phyloP scores from a whole-genome alignment of 1,140 invertebrate species.

The Antheraea pernyi region DNA sequence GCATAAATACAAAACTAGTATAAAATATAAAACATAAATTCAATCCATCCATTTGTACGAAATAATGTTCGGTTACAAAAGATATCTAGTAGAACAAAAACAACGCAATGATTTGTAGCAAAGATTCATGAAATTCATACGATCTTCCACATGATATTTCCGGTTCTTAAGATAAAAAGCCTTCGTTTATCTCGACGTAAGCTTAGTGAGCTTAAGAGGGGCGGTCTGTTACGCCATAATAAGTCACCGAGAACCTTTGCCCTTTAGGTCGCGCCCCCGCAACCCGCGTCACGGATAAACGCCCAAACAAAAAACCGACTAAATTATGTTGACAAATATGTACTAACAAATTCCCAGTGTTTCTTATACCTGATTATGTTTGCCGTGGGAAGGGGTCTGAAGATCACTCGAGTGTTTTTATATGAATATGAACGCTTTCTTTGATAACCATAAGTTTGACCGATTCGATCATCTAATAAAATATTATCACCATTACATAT shows the following conservation, averaged over 20 bases:
- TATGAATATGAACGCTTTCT: too few species aligned
- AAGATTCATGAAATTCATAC: background rate
- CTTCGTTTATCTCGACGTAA: background rate
- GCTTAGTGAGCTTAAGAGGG: background rate
- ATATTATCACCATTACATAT: too few species aligned
- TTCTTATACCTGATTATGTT: background rate
- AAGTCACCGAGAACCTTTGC: conserved; percentile 3
- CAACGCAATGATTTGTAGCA: background rate
- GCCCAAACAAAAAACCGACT: conserved; percentile 10
- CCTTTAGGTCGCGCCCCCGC: conserved; percentile 7
- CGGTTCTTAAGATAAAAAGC: background rate
- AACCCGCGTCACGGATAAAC: background rate
- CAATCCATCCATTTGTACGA: too few species aligned
- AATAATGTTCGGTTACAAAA: background rate
- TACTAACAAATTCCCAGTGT: background rate
- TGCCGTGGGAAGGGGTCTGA: background rate
- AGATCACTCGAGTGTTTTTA: too few species aligned
- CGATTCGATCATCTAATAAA: too few species aligned
- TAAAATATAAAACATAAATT: too few species aligned
- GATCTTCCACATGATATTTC: background rate
- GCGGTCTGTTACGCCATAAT: background rate
- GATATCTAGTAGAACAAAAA: background rate
- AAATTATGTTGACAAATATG: background rate
- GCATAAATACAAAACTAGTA: too few species aligned
- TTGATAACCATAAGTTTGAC: too few species aligned